Percentiles rank a stretch among this genome's conserved stretches.
phyloP scores from a whole-genome alignment of 2,888 invertebrate species.

The Stegophylla sp. region DNA sequence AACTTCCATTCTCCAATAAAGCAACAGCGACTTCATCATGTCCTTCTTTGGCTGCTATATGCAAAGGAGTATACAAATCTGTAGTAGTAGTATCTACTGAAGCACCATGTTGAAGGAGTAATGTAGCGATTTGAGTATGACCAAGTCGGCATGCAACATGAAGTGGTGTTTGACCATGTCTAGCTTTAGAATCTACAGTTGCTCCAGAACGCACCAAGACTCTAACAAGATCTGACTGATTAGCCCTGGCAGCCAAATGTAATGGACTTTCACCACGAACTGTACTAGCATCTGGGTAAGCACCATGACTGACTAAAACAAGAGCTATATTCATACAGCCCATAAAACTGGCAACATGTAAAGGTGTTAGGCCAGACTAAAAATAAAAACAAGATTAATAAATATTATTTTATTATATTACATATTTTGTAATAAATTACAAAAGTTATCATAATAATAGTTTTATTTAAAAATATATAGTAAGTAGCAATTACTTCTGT shows the following conservation, averaged over 20 bases:
- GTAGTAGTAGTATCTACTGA: slow-evolving; percentile 87
- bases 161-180: slow-evolving; percentile 83
- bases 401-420: too few species aligned
- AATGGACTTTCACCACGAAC: slow-evolving; percentile 96
- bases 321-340: slow-evolving; percentile 99
- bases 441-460: background rate
- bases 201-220: slow-evolving; percentile 94
- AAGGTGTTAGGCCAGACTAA: slow-evolving; percentile 86
- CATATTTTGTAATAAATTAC: background rate
- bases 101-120: slow-evolving; percentile 93
- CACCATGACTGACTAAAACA: slow-evolving; percentile 91
- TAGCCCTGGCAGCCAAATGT: slow-evolving; percentile 94
- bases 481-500: slow-evolving; percentile 61
- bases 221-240: slow-evolving; percentile 96
- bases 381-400: slow-evolving; percentile 61
- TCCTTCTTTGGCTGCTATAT: slow-evolving; percentile 97
- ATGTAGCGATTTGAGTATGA: slow-evolving; percentile 93
- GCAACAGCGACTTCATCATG: slow-evolving; percentile 86
- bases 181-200: slow-evolving; percentile 76
- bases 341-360: slow-evolving; percentile 99
- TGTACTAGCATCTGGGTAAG: slow-evolving; percentile 91
- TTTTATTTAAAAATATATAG: background rate
- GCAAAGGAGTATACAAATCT: slow-evolving; percentile 93
- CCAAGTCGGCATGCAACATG: slow-evolving; percentile 96
- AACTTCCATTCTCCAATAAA: slow-evolving; percentile 88